Evolutionary conservation across 2,888 invertebrate genomes (phyloP), one percentile per base, ranked within the genome.

Genomic region (Merodon equestris): DNA sequence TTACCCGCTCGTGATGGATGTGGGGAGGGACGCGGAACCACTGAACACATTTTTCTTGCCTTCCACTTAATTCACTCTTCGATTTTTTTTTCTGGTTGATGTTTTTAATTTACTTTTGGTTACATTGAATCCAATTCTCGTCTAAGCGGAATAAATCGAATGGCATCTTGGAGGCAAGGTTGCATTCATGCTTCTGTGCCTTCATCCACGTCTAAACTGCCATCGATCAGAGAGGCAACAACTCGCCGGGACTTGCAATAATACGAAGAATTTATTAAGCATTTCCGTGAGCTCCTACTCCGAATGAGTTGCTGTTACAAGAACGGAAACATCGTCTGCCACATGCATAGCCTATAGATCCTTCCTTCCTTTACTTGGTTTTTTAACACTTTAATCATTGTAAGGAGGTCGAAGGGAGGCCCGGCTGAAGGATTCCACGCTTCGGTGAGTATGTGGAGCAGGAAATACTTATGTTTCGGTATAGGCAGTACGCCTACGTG

Each of bases 381-480:
- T 77, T 77, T 77, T 77, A 73, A 73, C 73, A 63, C 73, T 77
- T 73, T 73, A 77, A 77, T 77, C 77, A 77, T 67, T 73, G 73
- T 66, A 34, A 48, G 18, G n/a, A 13, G 17, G 47, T 15, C 12
- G 19, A 3, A 5, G 17, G 19, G 27, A 13, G 38, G n/a, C n/a
- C 44, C 10, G 66, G 15, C 27, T 47, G 66, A 42, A 40, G 42
- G 57, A 12, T 50, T n/a, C 17, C 42, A 56, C 19, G 44, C 48
- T 71, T 19, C 15, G 56, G 18, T 56, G 61, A 56, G 36, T 36
- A 71, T 71, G 36, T 56, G 48, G 48, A 56, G 36, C 56, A 19
- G 56, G 19, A 71, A 56, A 48, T 19, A 53, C 45, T 60, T 40
- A 34, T 60, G 45, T 15, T 1, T 50, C 5, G 7, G 13, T 19